Base-by-base conservation (phyloP, 2,888 invertebrate species). In the Chalcosyrphus nemorum region DNA sequence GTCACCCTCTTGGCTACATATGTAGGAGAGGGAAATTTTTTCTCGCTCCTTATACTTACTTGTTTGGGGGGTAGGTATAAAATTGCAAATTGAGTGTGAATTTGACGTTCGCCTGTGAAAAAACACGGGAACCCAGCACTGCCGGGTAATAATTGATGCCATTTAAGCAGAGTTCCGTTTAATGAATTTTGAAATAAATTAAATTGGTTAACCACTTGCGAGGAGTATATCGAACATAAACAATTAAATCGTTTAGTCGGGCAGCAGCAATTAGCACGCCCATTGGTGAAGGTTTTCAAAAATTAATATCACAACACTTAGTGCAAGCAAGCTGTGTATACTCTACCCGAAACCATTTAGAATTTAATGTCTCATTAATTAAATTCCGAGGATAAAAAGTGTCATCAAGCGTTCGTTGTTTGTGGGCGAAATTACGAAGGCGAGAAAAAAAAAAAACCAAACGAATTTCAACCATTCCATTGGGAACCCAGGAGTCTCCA, bases 131-230 rank as follows among this genome's bases (percentile, higher is more conserved):
- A 6, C 24, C 32, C 32, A 7, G 11, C n/a, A 24, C 32, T n/a
- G n/a, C n/a, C 32, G 59, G 9, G 35, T 17, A 65, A 82, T 78
- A 78, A 82, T 82, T 82, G 82, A 72, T 78, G 68, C 54, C 38
- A 68, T 76, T 68, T 52, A 52, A 50, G 43, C 50, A 24, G 66
- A 68, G 72, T 66, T 72, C 43, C 78, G 43, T 74, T 82, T 74
- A 82, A 82, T 82, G 78, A 82, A 78, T 63, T 72, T 74, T 68
- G 72, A 74, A 78, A 82, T 78, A 82, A 82, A 82, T 82, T 82
- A 74, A 82, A 82, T 68, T 72, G 72, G 72, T 82, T 68, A 68
- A 72, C 82, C 77, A 78, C 61, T 74, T 68, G 38, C 13, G 65
- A 50, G 56, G 32, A 65, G 27, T 63, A 32, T 63, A 57, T 74